Evolutionary conservation across 37 sponge, comb jelly and placozoan species (phyloP), one percentile per base, ranked within the genome.

Genomic region (Crambe crambe): DNA sequence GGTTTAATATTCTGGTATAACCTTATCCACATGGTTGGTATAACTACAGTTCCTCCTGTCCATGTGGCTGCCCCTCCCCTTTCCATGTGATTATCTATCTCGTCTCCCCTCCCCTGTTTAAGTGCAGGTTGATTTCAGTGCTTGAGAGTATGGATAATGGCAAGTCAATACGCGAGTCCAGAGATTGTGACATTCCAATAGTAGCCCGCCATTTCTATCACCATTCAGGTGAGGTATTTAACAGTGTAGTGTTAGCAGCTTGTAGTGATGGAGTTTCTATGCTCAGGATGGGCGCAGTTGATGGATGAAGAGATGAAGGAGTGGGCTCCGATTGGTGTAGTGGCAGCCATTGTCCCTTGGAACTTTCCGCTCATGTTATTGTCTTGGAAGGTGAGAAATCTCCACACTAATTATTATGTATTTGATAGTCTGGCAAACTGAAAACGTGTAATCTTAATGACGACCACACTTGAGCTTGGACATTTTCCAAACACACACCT

Each of bases 291-390:
- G 97, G 97, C 97, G 0, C 97, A 96, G 87, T 81, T 96, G 74
- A 86, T 89, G 87, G 89, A 88, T 3, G 78, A 76, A 3, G 97
- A 96, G 80, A 88, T 96, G 92, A 84, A 80, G 65, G 95, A 82
- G 8, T 96, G 97, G 97, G 67, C 77, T 59, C 83, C 97, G 71
- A 62, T 96, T 36, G 97, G 97, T 61, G 97, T 96, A 47, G 94
- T 96, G 32, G 91, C 78, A 12, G 97, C 92, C 67, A 96, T 96
- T 72, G 94, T 93, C n/a, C 97, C 97, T 1, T 96, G 97, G 97
- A 96, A 96, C 68, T 96, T 96, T 69, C 97, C 97, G 15, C 88
- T 96, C 47, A 96, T 96, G 97, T 74, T 96, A 27, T 84, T 96
- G 39, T 75, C 92, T 0, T 96, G 97, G 97, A 96, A 96, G 83